Evolutionary conservation across 2,888 invertebrate genomes (phyloP), one percentile per base, ranked within the genome.

Genomic region (Lymantria monacha): DNA sequence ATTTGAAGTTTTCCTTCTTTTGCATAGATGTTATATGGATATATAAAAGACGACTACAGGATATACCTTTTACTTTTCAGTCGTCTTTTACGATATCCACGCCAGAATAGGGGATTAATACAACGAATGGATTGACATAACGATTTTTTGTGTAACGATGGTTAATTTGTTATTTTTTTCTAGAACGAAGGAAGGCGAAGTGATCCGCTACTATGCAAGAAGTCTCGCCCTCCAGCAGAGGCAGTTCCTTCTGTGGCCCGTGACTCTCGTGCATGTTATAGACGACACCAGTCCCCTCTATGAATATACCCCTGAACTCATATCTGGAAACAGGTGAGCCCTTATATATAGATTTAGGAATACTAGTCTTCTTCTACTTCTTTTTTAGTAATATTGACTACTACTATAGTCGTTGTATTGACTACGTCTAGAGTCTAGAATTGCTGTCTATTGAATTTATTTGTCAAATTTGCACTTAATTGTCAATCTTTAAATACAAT

Each of bases 241-340:
- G 0, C 89, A 88, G 76, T 90, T 91, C 68, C 81, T 96, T 46
- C 93, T 96, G 36, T 98, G 97, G 97, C 98, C 98, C 0, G 94
- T 96, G 53, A 96, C 96, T 31, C 91, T 98, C 42, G 95, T 96
- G 7, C 98, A 98, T 79, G 92, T 93, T 56, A 97, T 98, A 55
- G 95, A 96, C 74, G 92, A 82, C 47, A 69, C 73, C 38, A 97
- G 96, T 75, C 98, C 98, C 0, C 93, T 98, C 46, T 96, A 93
- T 81, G 93, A 93, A 50, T 93, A 95, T 71, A 94, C 94, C 0
- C 95, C 95, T 0, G 94, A 95, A 40, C 95, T 96, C 69, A 86
- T 97, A 40, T 90, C 93, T 50, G 87, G 92, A 37, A 92, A 87
- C 58, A 93, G 87, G 93, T 90, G 58, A 53, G 51, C 33, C 3